These are phyloP conservation scores for Wiebesia pumilae DNA, from an alignment of 1,140 invertebrate genomes.

Conservation along the genomic window DNA sequence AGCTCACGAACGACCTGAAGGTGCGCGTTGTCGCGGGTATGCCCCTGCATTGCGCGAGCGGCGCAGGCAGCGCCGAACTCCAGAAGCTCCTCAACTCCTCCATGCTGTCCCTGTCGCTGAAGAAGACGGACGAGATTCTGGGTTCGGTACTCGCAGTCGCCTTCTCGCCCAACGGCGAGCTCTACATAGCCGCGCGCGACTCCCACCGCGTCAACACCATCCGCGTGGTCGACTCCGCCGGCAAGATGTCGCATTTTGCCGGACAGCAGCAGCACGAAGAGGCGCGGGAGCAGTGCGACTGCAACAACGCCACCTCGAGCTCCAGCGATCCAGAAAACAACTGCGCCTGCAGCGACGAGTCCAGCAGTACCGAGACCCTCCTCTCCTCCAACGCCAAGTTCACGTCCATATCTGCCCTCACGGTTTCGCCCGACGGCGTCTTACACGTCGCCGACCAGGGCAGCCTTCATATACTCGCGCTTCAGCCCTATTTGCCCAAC, in stretches of 20 bases:
- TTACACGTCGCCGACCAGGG: conserved; percentile 96
- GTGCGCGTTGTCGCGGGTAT: conserved; percentile 92
- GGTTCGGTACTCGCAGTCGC: conserved; percentile 89
- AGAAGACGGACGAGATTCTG: conserved; percentile 77
- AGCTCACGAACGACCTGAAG: conserved; percentile 93
- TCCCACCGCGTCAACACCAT: conserved; percentile 92
- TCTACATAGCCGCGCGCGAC: conserved; percentile 95
- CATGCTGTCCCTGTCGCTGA: conserved; percentile 43
- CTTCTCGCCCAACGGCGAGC: conserved; percentile 93
- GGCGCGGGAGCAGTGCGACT: conserved; percentile 68
- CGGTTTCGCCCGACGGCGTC: conserved; percentile 94
- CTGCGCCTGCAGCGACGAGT: conserved; percentile 80
- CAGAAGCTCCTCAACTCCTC: conserved; percentile 58
- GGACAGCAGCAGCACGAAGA: conserved; percentile 83
- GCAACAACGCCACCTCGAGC: conserved; percentile 67
- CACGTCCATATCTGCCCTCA: conserved; percentile 92
- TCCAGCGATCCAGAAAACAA: conserved; percentile 72
- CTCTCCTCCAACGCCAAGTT: conserved; percentile 93
- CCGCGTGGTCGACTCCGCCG: conserved; percentile 86
- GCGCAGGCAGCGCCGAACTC: conserved; percentile 57
- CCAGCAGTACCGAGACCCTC: conserved; percentile 86
- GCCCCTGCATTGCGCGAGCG: conserved; percentile 86
- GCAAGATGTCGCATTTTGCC: conserved; percentile 88
- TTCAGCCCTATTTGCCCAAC: conserved; percentile 91
- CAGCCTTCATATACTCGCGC: conserved; percentile 89